phyloP scores from a whole-genome alignment of 2,797 vertebrate species.

The Onychomys torridus region DNA sequence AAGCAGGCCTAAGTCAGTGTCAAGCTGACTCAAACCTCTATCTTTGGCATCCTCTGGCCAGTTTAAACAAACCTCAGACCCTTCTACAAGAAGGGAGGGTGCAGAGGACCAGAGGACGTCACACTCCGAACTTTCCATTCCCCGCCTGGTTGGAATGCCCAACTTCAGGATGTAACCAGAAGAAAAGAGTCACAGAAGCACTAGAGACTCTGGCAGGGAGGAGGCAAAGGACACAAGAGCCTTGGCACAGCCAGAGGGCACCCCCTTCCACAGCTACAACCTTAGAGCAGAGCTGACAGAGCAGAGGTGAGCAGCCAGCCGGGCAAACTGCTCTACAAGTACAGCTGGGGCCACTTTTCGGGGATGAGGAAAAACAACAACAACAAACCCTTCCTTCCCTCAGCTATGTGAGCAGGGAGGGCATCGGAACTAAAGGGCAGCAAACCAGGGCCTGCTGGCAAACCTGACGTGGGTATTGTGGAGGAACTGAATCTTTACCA shows the following conservation, averaged over 20 bases:
- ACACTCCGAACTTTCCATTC: slow-evolving; percentile 83
- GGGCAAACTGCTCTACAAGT: not conserved
- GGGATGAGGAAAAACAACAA: not conserved
- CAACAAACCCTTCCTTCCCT: not conserved
- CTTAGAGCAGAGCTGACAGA: not conserved
- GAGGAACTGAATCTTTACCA: slow-evolving; percentile 23
- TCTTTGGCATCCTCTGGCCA: slow-evolving; percentile 76
- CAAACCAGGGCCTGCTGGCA: not conserved
- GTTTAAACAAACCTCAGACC: slow-evolving; percentile 82
- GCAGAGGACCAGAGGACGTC: slow-evolving; percentile 80
- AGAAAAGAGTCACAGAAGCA: slow-evolving; percentile 61
- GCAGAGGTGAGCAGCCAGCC: not conserved
- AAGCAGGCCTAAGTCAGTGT: slow-evolving; percentile 74
- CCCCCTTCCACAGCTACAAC: not conserved
- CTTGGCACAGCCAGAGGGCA: not conserved
- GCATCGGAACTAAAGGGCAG: not conserved
- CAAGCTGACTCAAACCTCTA: slow-evolving; percentile 82
- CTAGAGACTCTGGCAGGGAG: not conserved
- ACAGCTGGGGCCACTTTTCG: not conserved
- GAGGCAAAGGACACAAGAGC: not conserved
- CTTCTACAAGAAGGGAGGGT: slow-evolving; percentile 55
- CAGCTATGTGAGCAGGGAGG: not conserved
- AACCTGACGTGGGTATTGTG: not conserved
- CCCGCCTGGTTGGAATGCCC: slow-evolving; percentile 68
- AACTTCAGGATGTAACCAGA: slow-evolving; percentile 41